Conservation (phyloP, 2,797 vertebrate species). For the Xenentodon cancila region DNA sequence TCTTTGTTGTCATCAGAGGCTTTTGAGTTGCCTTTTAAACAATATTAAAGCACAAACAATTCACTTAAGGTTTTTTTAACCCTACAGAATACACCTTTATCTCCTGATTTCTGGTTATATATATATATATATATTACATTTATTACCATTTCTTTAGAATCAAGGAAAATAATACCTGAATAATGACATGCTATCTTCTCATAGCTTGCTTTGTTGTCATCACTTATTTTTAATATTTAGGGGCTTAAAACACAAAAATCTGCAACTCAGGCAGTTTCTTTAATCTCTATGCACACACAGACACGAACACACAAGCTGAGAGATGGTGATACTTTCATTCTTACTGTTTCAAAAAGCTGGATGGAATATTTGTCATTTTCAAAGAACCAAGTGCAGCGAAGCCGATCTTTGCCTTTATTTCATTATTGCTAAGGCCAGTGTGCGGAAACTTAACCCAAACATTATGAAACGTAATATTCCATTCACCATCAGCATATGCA, state of each 20-base stretch:
- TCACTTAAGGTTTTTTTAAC: too few relatives aligned
- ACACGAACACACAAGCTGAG: constrained; percentile 11
- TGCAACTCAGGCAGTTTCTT: constrained; percentile 7
- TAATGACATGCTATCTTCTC: too few relatives aligned
- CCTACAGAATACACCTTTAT: too few relatives aligned
- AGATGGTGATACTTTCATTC: constrained; percentile 66
- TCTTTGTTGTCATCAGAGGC: too few relatives aligned
- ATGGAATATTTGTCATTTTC: constrained; percentile 73
- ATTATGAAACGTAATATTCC: constrained; percentile 42
- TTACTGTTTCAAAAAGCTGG: constrained; percentile 54
- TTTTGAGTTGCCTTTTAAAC: too few relatives aligned
- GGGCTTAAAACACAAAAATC: constrained; percentile 2
- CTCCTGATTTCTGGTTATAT: too few relatives aligned
- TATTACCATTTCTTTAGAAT: too few relatives aligned
- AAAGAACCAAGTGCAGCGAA: constrained; percentile 54
- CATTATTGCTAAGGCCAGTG: constrained; percentile 41
- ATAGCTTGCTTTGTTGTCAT: too few relatives aligned
- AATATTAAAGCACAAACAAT: too few relatives aligned
- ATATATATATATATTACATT: too few relatives aligned
- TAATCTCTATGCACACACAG: not conserved
- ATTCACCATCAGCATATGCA: constrained; percentile 13
- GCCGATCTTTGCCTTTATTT: constrained; percentile 42
- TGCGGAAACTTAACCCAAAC: constrained; percentile 53
- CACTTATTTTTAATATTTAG: too few relatives aligned
- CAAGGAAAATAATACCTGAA: too few relatives aligned